Evolutionary conservation across 2,888 invertebrate genomes (phyloP), one percentile per base, ranked within the genome.

Genomic region (Lypha dubia): DNA sequence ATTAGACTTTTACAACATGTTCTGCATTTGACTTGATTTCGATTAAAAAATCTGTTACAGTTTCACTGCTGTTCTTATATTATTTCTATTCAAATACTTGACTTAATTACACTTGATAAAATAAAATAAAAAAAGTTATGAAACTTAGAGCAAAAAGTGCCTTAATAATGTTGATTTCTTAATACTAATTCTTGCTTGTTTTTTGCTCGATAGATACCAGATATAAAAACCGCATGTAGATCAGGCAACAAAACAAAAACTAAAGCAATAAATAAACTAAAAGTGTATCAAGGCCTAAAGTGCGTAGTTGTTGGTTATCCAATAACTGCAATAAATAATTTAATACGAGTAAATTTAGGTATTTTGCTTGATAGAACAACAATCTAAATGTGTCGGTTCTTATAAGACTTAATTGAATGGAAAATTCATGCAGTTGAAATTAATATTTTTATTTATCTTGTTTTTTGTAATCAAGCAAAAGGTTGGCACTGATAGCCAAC

Each of bases 31-130:
- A 22, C 24, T 44, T 24, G n/a, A 11, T 17, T 17, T 1, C 11
- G 46, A 28, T 17, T n/a, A 4, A 44, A 28, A 28, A 28, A 46
- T 44, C 65, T 82, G 65, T 58, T 65, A 76, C 70, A 71, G 13
- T 76, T 67, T 24, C 13, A 24, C 20, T 15, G 44, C 41, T 44
- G 63, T 63, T 63, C 15, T 38, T 13, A 62, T 28, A 28, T 5
- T 22, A 15, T 41, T 60, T 8, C 8, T 32, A 28, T 8, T 32
- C 28, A 56, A 28, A 32, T 56, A n/a, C n/a, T 3, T 56, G n/a
- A 56, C 5, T 56, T 56, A 32, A 32, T 56, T 56, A 56, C 7
- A n/a, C 1, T 9, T 9, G 8, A 13, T 13, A 13, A 38, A 38
- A 35, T 38, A 38, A 38, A 13, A 38, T 13, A 56, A n/a, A 1